Percentiles rank a stretch among this genome's conserved stretches.
These are phyloP conservation scores for Apis laboriosa DNA, from an alignment of 1,140 invertebrate species.

Conservation along the genomic window DNA sequence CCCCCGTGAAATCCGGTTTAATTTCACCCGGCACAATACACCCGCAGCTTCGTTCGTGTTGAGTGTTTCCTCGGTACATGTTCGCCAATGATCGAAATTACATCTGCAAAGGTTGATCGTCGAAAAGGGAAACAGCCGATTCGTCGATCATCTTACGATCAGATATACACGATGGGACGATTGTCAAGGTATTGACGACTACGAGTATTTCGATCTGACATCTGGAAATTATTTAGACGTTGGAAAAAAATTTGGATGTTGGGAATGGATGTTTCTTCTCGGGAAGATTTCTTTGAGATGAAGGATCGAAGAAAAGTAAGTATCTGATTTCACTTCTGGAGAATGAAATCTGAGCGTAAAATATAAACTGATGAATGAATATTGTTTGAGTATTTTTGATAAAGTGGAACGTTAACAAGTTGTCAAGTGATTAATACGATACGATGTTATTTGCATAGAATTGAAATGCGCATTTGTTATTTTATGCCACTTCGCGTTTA, in stretches of 20 bases:
- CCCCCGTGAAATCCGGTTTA: conserved; percentile 73
- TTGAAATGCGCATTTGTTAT: background rate
- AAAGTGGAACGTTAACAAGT: background rate
- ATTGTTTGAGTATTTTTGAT: background rate
- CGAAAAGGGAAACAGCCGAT: background rate
- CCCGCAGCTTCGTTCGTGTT: conserved; percentile 46
- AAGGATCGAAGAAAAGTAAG: too few species aligned
- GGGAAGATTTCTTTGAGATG: too few species aligned
- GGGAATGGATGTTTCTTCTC: background rate
- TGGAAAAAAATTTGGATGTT: background rate
- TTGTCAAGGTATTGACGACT: too few species aligned
- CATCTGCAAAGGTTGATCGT: background rate
- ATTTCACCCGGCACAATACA: conserved; percentile 64
- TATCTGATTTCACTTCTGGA: too few species aligned
- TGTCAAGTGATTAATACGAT: background rate
- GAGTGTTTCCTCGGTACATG: background rate
- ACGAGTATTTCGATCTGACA: too few species aligned
- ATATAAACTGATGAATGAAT: background rate
- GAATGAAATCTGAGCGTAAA: background rate
- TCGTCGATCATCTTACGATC: background rate
- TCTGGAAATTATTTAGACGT: background rate
- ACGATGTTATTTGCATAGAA: background rate
- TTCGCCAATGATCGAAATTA: conserved; percentile 50
- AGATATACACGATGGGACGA: too few species aligned
- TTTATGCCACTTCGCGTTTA: background rate